These are phyloP conservation scores for Cheilosia vulpina DNA, from an alignment of 2,888 invertebrate species.

Conservation along the genomic window DNA sequence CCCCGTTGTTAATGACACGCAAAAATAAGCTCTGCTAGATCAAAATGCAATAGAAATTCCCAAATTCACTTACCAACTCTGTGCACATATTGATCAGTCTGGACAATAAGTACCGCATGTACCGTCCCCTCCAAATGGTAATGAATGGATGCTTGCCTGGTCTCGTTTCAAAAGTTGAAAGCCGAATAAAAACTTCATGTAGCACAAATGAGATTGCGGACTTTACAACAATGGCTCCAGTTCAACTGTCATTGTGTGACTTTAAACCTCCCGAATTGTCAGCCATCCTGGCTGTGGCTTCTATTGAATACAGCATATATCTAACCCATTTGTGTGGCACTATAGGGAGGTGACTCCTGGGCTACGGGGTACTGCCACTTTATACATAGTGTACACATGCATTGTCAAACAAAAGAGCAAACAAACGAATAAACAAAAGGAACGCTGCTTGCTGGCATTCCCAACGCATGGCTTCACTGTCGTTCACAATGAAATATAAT, in stretches of 20 bases:
- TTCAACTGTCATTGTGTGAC: slow-evolving; percentile 70
- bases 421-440: slow-evolving; percentile 60
- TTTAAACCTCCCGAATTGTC: slow-evolving; percentile 65
- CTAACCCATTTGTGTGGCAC: neutral
- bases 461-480: slow-evolving; percentile 63
- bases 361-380: no score
- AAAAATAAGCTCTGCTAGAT: slow-evolving; percentile 57
- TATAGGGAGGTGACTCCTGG: neutral
- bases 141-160: slow-evolving; percentile 45
- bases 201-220: slow-evolving; percentile 67
- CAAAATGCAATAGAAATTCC: slow-evolving; percentile 56
- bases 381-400: neutral
- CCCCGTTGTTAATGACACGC: slow-evolving; percentile 47
- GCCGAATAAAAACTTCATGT: slow-evolving; percentile 67
- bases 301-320: neutral
- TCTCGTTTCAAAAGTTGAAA: slow-evolving; percentile 35
- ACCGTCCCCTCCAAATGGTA: slow-evolving; percentile 9
- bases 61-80: slow-evolving; percentile 55
- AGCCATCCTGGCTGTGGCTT: slow-evolving; percentile 40
- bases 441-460: slow-evolving; percentile 31
- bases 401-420: slow-evolving; percentile 58
- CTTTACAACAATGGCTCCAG: slow-evolving; percentile 58
- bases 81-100: slow-evolving; percentile 35
- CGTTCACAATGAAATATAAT: slow-evolving; percentile 75
- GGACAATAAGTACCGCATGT: slow-evolving; percentile 42